Base-by-base conservation (phyloP, 2,888 invertebrate species). In the Siphonodentalium dalli region DNA sequence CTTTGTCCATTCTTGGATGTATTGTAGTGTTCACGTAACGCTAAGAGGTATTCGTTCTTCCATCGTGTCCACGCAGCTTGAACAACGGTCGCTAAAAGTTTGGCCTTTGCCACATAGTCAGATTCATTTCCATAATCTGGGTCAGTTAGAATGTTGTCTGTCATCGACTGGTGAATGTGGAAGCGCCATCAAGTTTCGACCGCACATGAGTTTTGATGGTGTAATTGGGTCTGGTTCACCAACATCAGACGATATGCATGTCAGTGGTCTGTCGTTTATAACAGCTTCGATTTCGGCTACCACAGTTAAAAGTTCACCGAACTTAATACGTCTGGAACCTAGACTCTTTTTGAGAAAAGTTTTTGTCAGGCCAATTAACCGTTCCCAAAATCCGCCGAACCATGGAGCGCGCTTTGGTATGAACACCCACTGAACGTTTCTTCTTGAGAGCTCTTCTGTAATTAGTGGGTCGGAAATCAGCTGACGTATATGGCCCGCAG, bases 361-460 rank as follows among this genome's bases (percentile, higher is more conserved):
- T 42, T 60, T 54, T 5, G 55, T 53, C 18, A 57, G 31, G 2
- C 55, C 37, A 24, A 64, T 54, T 18, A 63, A 26, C 13, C 61
- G 27, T 28, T 61, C 61, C 55, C 60, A 63, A 38, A 53, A 58
- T 29, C 62, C 62, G 9, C 55, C 62, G 33, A 31, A 60, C 60
- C 63, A 63, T 2, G 61, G 54, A 11, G 55, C 60, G n/a, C 51
- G 29, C 20, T 52, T 48, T 5, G 56, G 52, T 28, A 58, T 63
- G 37, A 63, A 61, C 26, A 26, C 24, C 58, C 60, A 58, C 6
- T 50, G 34, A 3, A 39, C 37, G 26, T 35, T 45, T 37, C 37
- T 26, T 31, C 39, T 43, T 9, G 13, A 24, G 24, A 52, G 28
- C 18, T 20, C 20, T 11, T 53, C 38, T 11, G 13, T 38, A 1